Evolutionary conservation across 2,888 invertebrate species (phyloP), one percentile per base, ranked within the genome.

Genomic region (Brassicogethes aeneus): DNA sequence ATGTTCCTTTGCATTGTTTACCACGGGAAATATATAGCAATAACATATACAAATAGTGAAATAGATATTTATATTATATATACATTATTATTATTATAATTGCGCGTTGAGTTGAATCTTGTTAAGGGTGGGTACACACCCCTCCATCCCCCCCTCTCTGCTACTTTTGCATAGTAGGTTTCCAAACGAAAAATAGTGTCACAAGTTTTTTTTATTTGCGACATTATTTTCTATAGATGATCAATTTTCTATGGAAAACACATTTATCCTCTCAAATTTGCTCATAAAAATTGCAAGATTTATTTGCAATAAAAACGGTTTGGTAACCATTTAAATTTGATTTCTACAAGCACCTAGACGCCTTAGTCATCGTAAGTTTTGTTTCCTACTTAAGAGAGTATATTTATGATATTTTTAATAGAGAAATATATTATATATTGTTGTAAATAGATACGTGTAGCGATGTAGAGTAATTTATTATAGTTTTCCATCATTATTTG

Each of bases 361-460:
- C 62, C 58, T 61, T 64, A 65, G 63, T 74, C 70, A 70, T n/a
- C n/a, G n/a, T 74, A 75, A 65, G 74, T 73, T 72, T 72, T 72
- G 74, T 72, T 74, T 71, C 70, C 65, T 72, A 73, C 70, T 72
- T 65, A 69, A 74, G 72, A 75, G 74, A 74, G 69, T 71, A 76
- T 76, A 75, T 75, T 75, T 75, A 69, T 74, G 72, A 67, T 68
- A 68, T 67, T 66, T 67, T 68, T 67, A 66, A 66, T 68, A 68
- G 66, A 68, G 65, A 66, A 63, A 67, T 64, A 64, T 73, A 70
- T 74, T 73, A 71, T 70, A 62, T 59, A 60, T 60, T 60, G 56
- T 59, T 59, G 59, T 60, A 62, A 46, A 62, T 61, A 64, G 55
- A 55, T 41, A 52, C 48, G 45, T 53, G 50, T 61, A 62, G 60